Evolutionary conservation across 2,113 vertebrate genomes (phyloP).

Genomic region (Scortum barcoo): DNA sequence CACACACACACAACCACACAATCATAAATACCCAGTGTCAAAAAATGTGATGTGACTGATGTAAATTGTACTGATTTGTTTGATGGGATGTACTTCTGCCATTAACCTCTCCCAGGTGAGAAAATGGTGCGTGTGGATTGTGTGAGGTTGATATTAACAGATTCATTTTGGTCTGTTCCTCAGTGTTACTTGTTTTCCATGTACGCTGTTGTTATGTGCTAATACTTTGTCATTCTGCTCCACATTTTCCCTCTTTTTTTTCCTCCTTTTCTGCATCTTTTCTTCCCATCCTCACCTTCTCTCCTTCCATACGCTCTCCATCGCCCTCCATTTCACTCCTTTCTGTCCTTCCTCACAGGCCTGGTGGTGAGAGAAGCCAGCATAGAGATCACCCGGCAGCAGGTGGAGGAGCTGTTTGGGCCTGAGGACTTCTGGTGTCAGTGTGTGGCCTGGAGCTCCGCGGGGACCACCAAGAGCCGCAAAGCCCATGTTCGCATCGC

Average conservation of each 20-base stretch:
- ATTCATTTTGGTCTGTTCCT: slow-evolving; percentile 12
- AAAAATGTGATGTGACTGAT: slow-evolving; percentile 23
- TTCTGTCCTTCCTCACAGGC: slow-evolving; percentile 82
- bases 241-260: neutral
- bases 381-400: slow-evolving; percentile 97
- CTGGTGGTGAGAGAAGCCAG: slow-evolving; percentile 97
- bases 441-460: slow-evolving; percentile 98
- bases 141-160: slow-evolving; percentile 5
- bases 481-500: slow-evolving; percentile 97
- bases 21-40: slow-evolving; percentile 23
- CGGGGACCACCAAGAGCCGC: slow-evolving; percentile 97
- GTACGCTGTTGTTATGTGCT: neutral
- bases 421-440: slow-evolving; percentile 99
- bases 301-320: neutral
- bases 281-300: neutral
- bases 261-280: neutral
- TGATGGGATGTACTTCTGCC: neutral
- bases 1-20: slow-evolving; percentile 6
- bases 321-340: neutral
- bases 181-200: neutral
- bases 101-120: neutral
- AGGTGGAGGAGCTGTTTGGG: slow-evolving; percentile 97
- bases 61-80: slow-evolving; percentile 2
- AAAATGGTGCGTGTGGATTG: slow-evolving; percentile 1
- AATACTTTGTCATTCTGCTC: neutral